These are phyloP conservation scores for Parthenolecanium corni DNA, from an alignment of 2,888 invertebrate genomes.

Conservation along the genomic window DNA sequence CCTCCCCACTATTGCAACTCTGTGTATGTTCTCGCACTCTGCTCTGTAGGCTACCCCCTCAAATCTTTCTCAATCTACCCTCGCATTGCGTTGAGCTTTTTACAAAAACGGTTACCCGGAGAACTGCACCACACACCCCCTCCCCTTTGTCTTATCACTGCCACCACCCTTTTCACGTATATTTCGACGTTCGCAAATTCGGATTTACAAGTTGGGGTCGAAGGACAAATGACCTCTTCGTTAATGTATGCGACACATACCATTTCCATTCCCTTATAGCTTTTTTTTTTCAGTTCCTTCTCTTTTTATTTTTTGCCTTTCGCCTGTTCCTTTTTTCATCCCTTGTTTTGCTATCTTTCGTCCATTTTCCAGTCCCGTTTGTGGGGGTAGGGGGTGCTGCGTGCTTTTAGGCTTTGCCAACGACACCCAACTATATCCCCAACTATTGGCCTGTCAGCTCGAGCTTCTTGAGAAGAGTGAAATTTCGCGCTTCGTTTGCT, in stretches of 20 bases:
- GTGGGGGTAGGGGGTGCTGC: too few relatives aligned
- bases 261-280: neutral
- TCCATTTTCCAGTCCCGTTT: neutral
- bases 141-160: too few relatives aligned
- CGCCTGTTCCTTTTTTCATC: neutral
- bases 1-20: too few relatives aligned
- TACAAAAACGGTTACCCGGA: too few relatives aligned
- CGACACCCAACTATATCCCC: neutral
- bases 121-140: too few relatives aligned
- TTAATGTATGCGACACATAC: slow-evolving; percentile 26
- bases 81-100: too few relatives aligned
- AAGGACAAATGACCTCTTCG: slow-evolving; percentile 27
- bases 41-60: too few relatives aligned
- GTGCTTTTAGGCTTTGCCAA: neutral
- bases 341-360: neutral
- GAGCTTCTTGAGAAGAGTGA: slow-evolving; percentile 3
- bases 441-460: neutral
- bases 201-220: slow-evolving; percentile 28
- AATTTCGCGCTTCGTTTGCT: slow-evolving; percentile 22
- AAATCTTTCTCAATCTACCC: too few relatives aligned
- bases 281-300: neutral
- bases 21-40: too few relatives aligned
- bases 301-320: neutral
- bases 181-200: slow-evolving; percentile 17
- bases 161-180: too few relatives aligned